A percentile compares a stretch with the other conserved stretches of the same genome.
These are phyloP conservation scores for Channallabes apus DNA, from an alignment of 2,797 vertebrate species.

Conservation along the genomic window DNA sequence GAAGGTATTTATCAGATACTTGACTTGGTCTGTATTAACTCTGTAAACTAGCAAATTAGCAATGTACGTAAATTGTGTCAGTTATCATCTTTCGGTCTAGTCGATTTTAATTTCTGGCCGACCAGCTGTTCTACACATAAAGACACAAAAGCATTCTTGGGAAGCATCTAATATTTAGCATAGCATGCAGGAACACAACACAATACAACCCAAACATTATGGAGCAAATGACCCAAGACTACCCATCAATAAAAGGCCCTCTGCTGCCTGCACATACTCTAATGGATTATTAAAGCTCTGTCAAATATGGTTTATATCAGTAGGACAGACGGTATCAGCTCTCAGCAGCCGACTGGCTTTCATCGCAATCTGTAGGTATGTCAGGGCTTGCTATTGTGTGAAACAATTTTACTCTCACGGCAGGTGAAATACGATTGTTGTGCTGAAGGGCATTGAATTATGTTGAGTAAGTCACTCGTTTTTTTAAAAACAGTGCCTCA, in stretches of 20 bases:
- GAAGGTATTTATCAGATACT: neutral
- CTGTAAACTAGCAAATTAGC: neutral
- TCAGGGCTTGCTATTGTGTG: neutral
- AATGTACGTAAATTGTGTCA: neutral
- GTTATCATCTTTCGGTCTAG: neutral
- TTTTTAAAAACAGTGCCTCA: conserved; percentile 14
- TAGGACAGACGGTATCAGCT: conserved; percentile 27
- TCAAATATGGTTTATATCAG: conserved; percentile 55
- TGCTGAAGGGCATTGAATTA: conserved; percentile 3
- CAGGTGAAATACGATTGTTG: conserved; percentile 11
- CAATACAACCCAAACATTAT: conserved; percentile 50
- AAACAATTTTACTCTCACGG: neutral
- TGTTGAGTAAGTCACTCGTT: neutral
- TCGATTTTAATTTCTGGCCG: neutral
- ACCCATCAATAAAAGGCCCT: conserved; percentile 39
- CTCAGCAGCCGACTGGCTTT: conserved; percentile 24
- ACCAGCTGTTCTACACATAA: conserved; percentile 32
- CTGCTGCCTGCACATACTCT: conserved; percentile 54
- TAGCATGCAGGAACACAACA: conserved; percentile 45
- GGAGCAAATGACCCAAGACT: conserved; percentile 54
- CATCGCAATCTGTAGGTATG: conserved; percentile 20
- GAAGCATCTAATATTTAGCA: conserved; percentile 39
- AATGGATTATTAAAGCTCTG: conserved; percentile 51
- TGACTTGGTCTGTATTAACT: neutral
- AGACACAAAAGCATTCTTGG: conserved; percentile 15